phyloP scores from a whole-genome alignment of 2,888 invertebrate genomes.

The Blastobasis adustella region DNA sequence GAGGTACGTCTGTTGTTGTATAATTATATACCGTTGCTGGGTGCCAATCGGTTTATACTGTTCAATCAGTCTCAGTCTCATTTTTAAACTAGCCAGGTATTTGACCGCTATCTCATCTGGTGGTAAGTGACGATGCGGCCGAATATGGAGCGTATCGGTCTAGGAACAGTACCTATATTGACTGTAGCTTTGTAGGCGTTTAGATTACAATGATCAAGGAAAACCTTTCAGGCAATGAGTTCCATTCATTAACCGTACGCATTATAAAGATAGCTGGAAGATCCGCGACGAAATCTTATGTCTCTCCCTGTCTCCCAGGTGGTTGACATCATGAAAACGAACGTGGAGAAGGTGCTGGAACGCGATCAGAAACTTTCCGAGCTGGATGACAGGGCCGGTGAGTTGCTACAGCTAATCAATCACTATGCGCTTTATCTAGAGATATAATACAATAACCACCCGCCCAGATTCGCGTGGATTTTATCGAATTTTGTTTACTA shows the following conservation, averaged over 20 bases:
- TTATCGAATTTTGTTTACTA: too few relatives aligned
- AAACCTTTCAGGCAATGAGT: too few relatives aligned
- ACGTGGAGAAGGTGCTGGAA: conserved; percentile 97
- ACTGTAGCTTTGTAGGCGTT: too few relatives aligned
- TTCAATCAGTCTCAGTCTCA: background rate
- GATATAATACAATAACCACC: too few relatives aligned
- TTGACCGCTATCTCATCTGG: background rate
- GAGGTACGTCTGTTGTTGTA: conserved; percentile 60
- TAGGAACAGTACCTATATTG: too few relatives aligned
- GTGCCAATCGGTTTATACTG: background rate
- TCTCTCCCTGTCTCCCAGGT: conserved; percentile 67
- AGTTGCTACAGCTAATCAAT: background rate
- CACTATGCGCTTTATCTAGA: too few relatives aligned
- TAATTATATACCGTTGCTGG: too few relatives aligned
- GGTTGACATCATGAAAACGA: conserved; percentile 96
- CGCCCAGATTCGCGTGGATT: too few relatives aligned
- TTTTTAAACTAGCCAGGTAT: background rate
- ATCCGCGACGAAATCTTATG: too few relatives aligned
- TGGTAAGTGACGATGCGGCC: background rate
- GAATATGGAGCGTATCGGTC: conserved; percentile 1
- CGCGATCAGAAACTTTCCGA: conserved; percentile 97
- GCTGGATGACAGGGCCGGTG: conserved; percentile 91
- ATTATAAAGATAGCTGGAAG: too few relatives aligned
- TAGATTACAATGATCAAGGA: too few relatives aligned
- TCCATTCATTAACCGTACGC: too few relatives aligned